These are phyloP conservation scores for Prunella fulvescens DNA, from an alignment of 2,113 vertebrate genomes.

Conservation along the genomic window DNA sequence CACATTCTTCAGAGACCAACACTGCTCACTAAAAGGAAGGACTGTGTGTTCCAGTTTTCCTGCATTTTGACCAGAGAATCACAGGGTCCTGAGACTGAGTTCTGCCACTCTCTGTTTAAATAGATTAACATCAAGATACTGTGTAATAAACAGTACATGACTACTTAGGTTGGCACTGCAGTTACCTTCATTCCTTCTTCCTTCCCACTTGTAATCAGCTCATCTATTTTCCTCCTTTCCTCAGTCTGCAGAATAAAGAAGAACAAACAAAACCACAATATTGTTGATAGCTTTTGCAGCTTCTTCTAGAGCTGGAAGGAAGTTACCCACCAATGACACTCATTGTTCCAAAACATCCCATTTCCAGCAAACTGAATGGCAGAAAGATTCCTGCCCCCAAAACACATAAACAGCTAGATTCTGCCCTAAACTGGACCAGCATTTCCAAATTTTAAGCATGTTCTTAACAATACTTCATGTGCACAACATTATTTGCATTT, in stretches of 20 bases:
- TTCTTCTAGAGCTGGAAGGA: not conserved
- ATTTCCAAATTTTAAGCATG: not conserved
- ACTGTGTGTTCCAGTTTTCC: not conserved
- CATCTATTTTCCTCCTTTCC: slow-evolving; percentile 84
- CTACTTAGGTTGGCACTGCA: not conserved
- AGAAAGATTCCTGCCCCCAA: not conserved
- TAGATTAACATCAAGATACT: not conserved
- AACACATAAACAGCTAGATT: not conserved
- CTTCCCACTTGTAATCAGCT: slow-evolving; percentile 83
- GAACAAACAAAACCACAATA: not conserved
- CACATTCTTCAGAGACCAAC: not conserved
- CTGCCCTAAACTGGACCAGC: not conserved
- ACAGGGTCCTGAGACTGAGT: not conserved
- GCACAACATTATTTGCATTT: not conserved
- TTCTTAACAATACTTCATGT: not conserved
- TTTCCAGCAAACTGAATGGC: not conserved
- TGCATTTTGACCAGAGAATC: not conserved
- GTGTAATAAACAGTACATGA: not conserved
- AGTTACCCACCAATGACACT: not conserved
- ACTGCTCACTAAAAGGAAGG: not conserved
- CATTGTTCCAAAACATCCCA: not conserved
- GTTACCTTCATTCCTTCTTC: slow-evolving; percentile 93
- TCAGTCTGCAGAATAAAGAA: slow-evolving; percentile 76
- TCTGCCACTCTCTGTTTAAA: not conserved
- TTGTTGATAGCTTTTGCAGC: not conserved